Evolutionary conservation across 2,797 vertebrate genomes (phyloP).

Genomic region (Pangasius krempfi): DNA sequence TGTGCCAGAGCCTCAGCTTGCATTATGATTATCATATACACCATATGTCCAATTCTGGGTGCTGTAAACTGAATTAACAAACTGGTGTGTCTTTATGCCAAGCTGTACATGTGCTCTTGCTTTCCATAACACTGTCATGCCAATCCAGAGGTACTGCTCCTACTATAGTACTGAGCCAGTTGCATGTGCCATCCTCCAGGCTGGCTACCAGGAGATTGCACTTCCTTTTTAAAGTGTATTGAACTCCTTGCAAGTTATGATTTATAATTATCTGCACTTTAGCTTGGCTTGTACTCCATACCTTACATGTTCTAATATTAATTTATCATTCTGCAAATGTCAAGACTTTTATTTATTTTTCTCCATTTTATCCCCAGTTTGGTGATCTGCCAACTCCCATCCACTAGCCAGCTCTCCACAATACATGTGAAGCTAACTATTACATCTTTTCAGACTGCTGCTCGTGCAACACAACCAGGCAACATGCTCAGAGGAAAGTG

Average conservation of each 20-base stretch:
- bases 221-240: neutral
- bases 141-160: neutral
- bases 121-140: neutral
- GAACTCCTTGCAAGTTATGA: neutral
- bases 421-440: neutral
- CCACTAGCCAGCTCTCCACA: neutral
- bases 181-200: neutral
- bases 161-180: neutral
- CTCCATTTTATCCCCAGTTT: neutral
- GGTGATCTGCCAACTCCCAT: neutral
- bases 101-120: neutral
- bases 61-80: neutral
- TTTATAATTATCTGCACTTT: neutral
- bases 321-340: neutral
- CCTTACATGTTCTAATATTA: neutral
- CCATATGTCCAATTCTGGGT: neutral
- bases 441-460: neutral
- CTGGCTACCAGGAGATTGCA: neutral
- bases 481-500: neutral
- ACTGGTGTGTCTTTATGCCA: neutral
- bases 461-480: neutral
- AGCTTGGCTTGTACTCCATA: neutral
- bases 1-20: constrained; percentile 16
- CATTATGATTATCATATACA: constrained; percentile 7
- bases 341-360: neutral